These are phyloP conservation scores for Hyalella azteca DNA, from an alignment of 2,888 invertebrate genomes.

Conservation along the genomic window DNA sequence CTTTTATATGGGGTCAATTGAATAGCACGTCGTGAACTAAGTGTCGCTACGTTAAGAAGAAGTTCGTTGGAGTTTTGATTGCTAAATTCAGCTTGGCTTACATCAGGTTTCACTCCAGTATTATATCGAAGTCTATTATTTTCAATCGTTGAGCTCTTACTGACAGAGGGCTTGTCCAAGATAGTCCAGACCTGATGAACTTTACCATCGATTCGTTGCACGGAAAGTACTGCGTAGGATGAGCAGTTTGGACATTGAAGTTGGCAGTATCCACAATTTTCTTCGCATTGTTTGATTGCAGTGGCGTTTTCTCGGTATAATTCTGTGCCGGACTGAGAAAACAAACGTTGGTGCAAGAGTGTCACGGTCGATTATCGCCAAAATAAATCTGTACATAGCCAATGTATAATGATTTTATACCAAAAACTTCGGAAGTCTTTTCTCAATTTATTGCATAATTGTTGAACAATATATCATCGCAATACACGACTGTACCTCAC, in stretches of 20 bases:
- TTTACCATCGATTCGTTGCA: conserved; percentile 15
- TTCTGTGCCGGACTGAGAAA: conserved; percentile 3
- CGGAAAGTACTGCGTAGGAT: not conserved
- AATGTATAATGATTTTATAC: too few relatives aligned
- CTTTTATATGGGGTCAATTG: not conserved
- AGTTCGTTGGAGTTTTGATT: not conserved
- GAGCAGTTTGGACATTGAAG: conserved; percentile 30
- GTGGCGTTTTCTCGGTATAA: conserved; percentile 9
- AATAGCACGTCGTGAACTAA: not conserved
- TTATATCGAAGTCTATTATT: not conserved
- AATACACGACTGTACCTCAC: too few relatives aligned
- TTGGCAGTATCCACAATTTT: not conserved
- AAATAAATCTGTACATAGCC: too few relatives aligned
- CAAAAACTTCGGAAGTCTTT: too few relatives aligned
- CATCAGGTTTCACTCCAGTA: not conserved
- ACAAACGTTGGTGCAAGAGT: too few relatives aligned
- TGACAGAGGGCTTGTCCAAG: not conserved
- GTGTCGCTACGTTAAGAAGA: not conserved
- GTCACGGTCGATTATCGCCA: too few relatives aligned
- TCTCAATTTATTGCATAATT: too few relatives aligned
- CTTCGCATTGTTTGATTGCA: not conserved
- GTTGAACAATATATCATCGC: too few relatives aligned
- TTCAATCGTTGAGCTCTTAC: not conserved
- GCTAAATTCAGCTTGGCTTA: not conserved
- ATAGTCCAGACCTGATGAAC: conserved; percentile 16